Conservation (phyloP, 2,113 vertebrate species). For the Poecilia latipinna region DNA sequence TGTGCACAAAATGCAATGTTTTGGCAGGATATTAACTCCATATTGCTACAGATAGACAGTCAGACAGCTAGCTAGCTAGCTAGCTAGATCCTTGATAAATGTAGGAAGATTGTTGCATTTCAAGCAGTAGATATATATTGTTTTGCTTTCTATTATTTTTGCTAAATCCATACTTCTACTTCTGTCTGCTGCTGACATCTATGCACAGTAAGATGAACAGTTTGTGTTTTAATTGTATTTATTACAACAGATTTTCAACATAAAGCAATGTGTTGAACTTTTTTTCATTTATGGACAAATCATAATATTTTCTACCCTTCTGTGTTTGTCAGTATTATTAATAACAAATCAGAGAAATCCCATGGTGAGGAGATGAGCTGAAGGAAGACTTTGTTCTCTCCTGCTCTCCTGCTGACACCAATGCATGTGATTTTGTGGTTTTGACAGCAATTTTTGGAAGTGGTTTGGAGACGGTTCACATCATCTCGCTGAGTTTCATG, state of each 20-base stretch:
- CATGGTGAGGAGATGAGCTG: background rate
- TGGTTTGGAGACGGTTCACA: background rate
- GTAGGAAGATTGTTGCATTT: too few species aligned
- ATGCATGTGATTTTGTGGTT: background rate
- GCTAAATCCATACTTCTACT: too few species aligned
- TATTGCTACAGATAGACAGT: conserved; percentile 6
- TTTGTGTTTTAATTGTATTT: background rate
- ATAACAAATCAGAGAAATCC: background rate
- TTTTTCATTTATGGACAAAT: background rate
- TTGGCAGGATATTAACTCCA: too few species aligned
- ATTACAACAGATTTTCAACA: background rate
- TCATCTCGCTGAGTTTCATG: conserved; percentile 1
- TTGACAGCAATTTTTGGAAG: background rate
- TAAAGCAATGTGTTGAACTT: background rate
- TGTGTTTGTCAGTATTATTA: background rate
- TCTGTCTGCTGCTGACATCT: too few species aligned
- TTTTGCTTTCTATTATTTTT: too few species aligned
- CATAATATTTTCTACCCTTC: background rate
- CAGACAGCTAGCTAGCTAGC: conserved; percentile 15
- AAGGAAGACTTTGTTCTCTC: background rate
- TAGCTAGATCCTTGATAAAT: background rate
- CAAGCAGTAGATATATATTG: too few species aligned
- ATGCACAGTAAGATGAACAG: too few species aligned
- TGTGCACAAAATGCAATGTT: too few species aligned
- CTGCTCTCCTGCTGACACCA: background rate